A percentile compares a stretch with the other conserved stretches of the same genome.
Conservation (phyloP, 2,797 vertebrate genomes). For the Periophthalmus magnuspinnatus region DNA sequence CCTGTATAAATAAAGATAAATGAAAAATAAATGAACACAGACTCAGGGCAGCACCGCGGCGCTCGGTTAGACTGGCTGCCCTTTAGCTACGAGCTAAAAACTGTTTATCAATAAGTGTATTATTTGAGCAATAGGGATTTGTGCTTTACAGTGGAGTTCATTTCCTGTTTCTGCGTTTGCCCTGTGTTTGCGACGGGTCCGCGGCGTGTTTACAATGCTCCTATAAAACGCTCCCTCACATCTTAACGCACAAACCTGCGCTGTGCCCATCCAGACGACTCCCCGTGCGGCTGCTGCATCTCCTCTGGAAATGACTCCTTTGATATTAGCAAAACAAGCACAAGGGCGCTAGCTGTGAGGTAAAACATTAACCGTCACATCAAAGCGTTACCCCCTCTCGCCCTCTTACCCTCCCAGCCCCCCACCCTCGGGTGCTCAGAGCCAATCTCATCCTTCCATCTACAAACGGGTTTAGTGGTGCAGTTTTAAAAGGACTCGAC, state of each 20-base stretch:
- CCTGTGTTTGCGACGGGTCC: no score
- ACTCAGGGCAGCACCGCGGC: no score
- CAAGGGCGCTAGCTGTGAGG: conserved; percentile 22
- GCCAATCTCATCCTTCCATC: conserved; percentile 26
- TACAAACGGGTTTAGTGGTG: conserved; percentile 24
- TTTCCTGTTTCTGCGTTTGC: no score
- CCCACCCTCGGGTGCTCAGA: conserved; percentile 19
- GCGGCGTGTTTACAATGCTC: no score
- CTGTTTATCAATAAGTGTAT: no score
- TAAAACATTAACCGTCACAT: conserved; percentile 40
- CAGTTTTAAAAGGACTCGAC: conserved; percentile 20
- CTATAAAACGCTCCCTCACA: no score
- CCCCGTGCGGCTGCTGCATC: conserved; percentile 2
- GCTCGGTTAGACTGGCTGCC: no score
- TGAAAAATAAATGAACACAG: no score
- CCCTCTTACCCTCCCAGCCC: background rate
- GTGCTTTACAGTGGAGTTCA: no score
- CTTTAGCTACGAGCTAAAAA: no score
- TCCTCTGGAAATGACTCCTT: conserved; percentile 27
- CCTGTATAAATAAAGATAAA: no score
- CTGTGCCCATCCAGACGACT: conserved; percentile 23
- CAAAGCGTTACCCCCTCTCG: conserved; percentile 24
- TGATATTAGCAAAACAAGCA: conserved; percentile 26
- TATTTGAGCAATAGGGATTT: no score
- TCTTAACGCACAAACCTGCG: conserved; percentile 23